Base-by-base conservation (phyloP, 2,113 vertebrate species). In the Lepisosteus oculatus region DNA sequence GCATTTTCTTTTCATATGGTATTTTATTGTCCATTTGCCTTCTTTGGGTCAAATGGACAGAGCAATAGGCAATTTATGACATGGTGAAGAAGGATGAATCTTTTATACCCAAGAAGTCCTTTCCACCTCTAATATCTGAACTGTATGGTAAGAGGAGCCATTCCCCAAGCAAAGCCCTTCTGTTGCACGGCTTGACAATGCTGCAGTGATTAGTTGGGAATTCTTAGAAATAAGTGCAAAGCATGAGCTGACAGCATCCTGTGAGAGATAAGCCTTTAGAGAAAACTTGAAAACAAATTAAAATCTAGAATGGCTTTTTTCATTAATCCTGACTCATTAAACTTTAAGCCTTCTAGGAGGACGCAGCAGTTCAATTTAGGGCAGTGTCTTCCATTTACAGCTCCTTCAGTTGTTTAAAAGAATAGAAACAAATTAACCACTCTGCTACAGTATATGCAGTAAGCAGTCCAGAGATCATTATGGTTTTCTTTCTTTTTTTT, bases 21-120 rank as follows among this genome's bases (percentile, higher is more conserved):
- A 11, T 9, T 61, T 13, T 45, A 17, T 61, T 17, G 43, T 72
- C 44, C 54, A 13, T 59, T 61, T 67, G 55, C 57, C 47, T 57
- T 57, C 55, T 72, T 67, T 61, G 67, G 71, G 43, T 72, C 65
- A 67, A 61, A 13, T 72, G 71, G 71, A 55, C 17, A 59, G 65
- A 67, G 63, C 64, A 72, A 57, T 64, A 72, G 29, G 64, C 66
- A 14, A 51, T 67, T 41, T 64, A 72, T 72, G 71, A 72, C 55
- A 44, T 67, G 14, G 64, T 67, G 43, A 72, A 67, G 41, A 14
- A 55, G 61, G 65, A 72, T 57, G 59, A 61, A 42, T 8, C 43
- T 67, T 11, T 72, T 61, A 56, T 72, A 8, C 55, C 65, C 9
- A 12, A 67, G 62, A 13, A 5, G 4, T 12, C 62, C 62, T 43